Evolutionary conservation across 2,888 invertebrate genomes (phyloP).

Genomic region (Mimumesa dahlbomi): DNA sequence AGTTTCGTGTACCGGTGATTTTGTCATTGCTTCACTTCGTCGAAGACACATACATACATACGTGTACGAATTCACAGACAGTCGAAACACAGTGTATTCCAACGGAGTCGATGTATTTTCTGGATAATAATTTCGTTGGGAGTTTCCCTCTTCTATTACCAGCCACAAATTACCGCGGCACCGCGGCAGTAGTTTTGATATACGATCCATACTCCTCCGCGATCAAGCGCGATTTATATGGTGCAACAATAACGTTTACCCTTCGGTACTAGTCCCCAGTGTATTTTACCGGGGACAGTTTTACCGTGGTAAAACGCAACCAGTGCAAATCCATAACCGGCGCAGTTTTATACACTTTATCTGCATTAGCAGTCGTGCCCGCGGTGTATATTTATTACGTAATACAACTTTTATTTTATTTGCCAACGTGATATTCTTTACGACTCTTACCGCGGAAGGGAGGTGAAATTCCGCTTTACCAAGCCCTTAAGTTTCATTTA

Average conservation of each 20-base stretch:
- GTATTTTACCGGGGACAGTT: constrained; percentile 65
- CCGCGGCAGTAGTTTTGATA: constrained; percentile 64
- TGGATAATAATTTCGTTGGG: constrained; percentile 65
- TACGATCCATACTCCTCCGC: constrained; percentile 66
- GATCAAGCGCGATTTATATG: constrained; percentile 67
- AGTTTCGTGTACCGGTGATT: no score
- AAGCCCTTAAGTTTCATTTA: constrained; percentile 12
- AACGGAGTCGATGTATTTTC: constrained; percentile 56
- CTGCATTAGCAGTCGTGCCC: constrained; percentile 50
- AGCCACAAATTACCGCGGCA: constrained; percentile 61
- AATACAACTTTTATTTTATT: constrained; percentile 48
- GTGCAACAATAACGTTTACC: constrained; percentile 68
- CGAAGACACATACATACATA: constrained; percentile 1
- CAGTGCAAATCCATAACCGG: constrained; percentile 57
- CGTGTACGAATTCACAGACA: neutral
- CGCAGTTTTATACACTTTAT: constrained; percentile 57
- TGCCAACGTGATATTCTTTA: constrained; percentile 16
- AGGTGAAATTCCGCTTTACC: constrained; percentile 1
- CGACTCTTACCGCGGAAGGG: constrained; percentile 3
- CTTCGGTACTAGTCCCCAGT: constrained; percentile 48
- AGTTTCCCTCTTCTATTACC: constrained; percentile 62
- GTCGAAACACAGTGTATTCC: constrained; percentile 6
- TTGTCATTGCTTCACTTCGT: no score
- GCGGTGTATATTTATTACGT: constrained; percentile 41
- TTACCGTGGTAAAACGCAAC: constrained; percentile 59